Percentiles rank a stretch among this genome's conserved stretches.
phyloP scores from a whole-genome alignment of 2,888 invertebrate species.

The Listrodromus nycthemerus region DNA sequence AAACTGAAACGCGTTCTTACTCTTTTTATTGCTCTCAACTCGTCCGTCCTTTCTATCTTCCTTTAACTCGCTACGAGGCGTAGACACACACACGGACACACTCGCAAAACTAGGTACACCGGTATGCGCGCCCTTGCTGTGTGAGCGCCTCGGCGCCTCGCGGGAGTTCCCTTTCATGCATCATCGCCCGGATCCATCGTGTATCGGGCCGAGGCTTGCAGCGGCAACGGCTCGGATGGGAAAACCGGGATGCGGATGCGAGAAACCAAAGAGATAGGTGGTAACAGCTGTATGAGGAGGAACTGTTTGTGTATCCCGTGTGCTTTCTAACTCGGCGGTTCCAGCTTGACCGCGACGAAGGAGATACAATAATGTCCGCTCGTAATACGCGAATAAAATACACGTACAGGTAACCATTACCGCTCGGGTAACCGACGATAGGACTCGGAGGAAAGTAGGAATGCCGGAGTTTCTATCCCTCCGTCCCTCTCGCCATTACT shows the following conservation, averaged over 20 bases:
- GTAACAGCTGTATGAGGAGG: conserved; percentile 64
- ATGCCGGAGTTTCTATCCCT: conserved; percentile 8
- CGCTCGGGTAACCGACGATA: conserved; percentile 41
- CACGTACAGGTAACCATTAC: conserved; percentile 38
- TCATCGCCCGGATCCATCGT: conserved; percentile 59
- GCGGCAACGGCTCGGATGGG: conserved; percentile 61
- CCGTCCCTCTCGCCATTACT: conserved; percentile 1
- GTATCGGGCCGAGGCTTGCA: conserved; percentile 40
- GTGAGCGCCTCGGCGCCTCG: conserved; percentile 51
- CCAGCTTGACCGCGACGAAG: conserved; percentile 54
- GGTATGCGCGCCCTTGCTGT: conserved; percentile 16
- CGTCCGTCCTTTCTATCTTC: conserved; percentile 56
- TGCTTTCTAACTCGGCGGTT: not conserved
- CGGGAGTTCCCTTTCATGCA: conserved; percentile 66
- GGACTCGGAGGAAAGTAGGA: conserved; percentile 45
- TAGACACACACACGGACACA: conserved; percentile 10
- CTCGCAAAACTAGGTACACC: not conserved
- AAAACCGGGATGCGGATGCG: conserved; percentile 61
- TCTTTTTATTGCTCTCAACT: conserved; percentile 66
- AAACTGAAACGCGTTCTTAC: conserved; percentile 66
- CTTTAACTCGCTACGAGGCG: conserved; percentile 43
- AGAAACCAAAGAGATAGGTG: conserved; percentile 58
- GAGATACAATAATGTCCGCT: conserved; percentile 59
- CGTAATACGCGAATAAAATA: conserved; percentile 59
- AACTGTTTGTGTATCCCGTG: conserved; percentile 35